Base-by-base conservation (phyloP, 2,888 invertebrate genomes). In the Sinohyriopsis cumingii region DNA sequence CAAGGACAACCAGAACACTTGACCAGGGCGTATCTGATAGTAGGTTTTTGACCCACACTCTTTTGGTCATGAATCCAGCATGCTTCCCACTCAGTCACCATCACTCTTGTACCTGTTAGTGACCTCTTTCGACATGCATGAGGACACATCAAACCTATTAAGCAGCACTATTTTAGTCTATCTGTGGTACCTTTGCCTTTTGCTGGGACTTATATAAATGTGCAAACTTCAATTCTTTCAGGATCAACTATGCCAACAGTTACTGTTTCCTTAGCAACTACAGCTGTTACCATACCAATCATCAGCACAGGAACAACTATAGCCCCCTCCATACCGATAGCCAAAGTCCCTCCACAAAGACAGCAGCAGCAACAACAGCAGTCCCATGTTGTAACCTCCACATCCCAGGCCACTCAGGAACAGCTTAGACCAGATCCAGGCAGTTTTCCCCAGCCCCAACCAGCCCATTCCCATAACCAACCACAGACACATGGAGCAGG, bases 331-430 rank as follows among this genome's bases (percentile, higher is more conserved):
- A 84, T 84, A 69, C 84, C 84, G 59, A 81, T 84, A 70, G 86
- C 86, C 54, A 86, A 85, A 81, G 85, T 86, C 22, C 81, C 84
- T 19, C 84, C 86, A 15, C 85, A 84, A 55, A 70, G 86, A 61
- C 85, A 84, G 70, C 82, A 79, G 28, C 77, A 70, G 33, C 63
- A 71, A 54, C 69, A 67, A 56, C 57, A 67, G 65, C 65, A 63
- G 69, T 62, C 77, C 57, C 54, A 65, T 20, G 63, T 72, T 33
- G 65, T 73, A 18, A 66, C 70, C 22, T 53, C 62, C 9, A 59
- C 67, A 24, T 69, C 65, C 53, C 53, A 62, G 4, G 62, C 71
- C 20, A 62, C 56, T 45, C 59, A 69, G 7, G 77, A 77, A 12
- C 71, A 69, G 25, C 63, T 45, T 45, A 45, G 72, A 12, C 28